Conservation (phyloP, 1,140 invertebrate species). For the Heterodera schachtii region DNA sequence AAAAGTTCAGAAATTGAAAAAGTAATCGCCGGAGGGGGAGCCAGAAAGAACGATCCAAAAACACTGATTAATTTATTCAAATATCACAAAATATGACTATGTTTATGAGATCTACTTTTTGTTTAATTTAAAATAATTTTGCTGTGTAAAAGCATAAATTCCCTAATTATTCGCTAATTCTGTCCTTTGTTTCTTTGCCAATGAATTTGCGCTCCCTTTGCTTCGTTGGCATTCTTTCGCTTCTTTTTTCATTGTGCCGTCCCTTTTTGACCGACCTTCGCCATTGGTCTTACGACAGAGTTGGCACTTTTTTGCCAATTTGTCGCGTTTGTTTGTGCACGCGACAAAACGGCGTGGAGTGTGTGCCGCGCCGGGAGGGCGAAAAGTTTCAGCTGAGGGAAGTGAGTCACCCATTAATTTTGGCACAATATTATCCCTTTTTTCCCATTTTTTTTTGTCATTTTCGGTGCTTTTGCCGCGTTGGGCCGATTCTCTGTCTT, state of each 20-base stretch:
- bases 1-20: no score
- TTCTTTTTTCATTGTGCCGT: neutral
- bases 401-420: neutral
- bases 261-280: neutral
- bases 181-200: no score
- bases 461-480: slow-evolving; percentile 32
- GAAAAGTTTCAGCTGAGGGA: neutral
- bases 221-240: neutral
- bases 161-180: no score
- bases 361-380: slow-evolving; percentile 3
- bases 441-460: neutral
- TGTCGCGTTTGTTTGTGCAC: slow-evolving; percentile 7
- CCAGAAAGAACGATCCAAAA: no score
- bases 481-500: slow-evolving; percentile 53
- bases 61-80: no score
- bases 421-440: neutral
- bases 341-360: neutral
- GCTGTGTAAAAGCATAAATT: no score
- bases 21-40: no score
- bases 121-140: no score
- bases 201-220: neutral
- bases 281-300: neutral
- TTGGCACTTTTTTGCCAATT: slow-evolving; percentile 5
- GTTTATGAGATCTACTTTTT: no score
- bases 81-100: no score